A percentile compares a stretch with the other conserved stretches of the same genome.
Evolutionary conservation across 1,140 invertebrate genomes (phyloP).

Genomic region (Musca domestica): DNA sequence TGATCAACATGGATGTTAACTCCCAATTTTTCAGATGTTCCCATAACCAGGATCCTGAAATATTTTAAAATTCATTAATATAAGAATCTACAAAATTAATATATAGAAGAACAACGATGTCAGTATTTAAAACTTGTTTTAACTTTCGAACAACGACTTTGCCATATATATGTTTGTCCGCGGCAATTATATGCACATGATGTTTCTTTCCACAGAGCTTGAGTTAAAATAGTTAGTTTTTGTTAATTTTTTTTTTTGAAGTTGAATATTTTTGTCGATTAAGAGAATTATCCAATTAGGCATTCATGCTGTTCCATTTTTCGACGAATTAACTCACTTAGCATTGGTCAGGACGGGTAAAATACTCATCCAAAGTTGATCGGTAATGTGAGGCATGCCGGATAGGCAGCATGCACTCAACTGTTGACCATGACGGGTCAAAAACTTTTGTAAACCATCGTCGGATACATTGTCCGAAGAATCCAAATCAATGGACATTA

Average conservation of each 20-base stretch:
- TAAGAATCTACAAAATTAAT: not conserved
- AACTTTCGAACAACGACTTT: too few species aligned
- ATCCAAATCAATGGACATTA: conserved; percentile 90
- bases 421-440: conserved; percentile 84
- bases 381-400: conserved; percentile 97
- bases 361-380: conserved; percentile 93
- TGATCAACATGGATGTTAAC: conserved; percentile 96
- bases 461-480: conserved; percentile 94
- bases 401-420: conserved; percentile 83
- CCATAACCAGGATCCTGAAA: conserved; percentile 92
- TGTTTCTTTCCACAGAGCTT: too few species aligned
- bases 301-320: not conserved
- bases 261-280: too few species aligned
- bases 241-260: too few species aligned
- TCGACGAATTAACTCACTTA: conserved; percentile 63
- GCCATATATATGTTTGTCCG: too few species aligned
- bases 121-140: too few species aligned
- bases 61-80: not conserved
- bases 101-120: not conserved
- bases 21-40: conserved; percentile 91
- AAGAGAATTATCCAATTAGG: not conserved
- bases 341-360: conserved; percentile 86
- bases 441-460: conserved; percentile 86
- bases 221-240: too few species aligned
- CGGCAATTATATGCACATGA: too few species aligned